Evolutionary conservation across 2,113 vertebrate genomes (phyloP).

Genomic region (Gorsachius goisagi): DNA sequence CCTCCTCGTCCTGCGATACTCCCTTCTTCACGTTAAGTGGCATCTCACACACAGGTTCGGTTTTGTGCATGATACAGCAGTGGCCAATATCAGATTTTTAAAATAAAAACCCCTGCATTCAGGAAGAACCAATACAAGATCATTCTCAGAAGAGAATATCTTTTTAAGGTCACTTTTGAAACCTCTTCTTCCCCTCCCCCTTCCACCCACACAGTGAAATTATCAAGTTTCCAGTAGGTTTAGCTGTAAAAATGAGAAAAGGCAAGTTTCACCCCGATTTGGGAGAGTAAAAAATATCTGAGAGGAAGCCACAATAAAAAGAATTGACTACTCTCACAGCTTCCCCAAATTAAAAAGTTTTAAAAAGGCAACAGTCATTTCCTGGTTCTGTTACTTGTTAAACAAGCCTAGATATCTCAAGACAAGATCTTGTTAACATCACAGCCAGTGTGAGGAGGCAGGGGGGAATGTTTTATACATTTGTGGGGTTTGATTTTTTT

Average conservation of each 20-base stretch:
- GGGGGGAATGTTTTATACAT: background rate
- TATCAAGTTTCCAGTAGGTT: conserved; percentile 14
- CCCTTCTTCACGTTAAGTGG: background rate
- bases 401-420: background rate
- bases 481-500: no score
- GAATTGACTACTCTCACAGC: background rate
- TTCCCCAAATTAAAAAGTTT: conserved; percentile 1
- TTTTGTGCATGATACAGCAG: background rate
- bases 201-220: background rate
- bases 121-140: background rate
- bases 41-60: background rate
- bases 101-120: no score
- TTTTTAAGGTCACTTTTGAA: conserved; percentile 61
- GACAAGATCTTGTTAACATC: background rate
- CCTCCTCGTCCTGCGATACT: background rate
- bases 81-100: background rate
- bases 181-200: background rate
- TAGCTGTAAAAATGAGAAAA: conserved; percentile 26
- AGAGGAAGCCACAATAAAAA: conserved; percentile 2
- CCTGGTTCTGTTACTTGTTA: conserved; percentile 16
- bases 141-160: background rate
- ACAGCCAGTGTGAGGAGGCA: background rate
- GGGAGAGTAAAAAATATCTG: conserved; percentile 1
- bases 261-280: conserved; percentile 29
- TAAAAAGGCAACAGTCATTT: conserved; percentile 47